phyloP scores from a whole-genome alignment of 2,113 vertebrate species.

The Chamaetylas fuelleborni region DNA sequence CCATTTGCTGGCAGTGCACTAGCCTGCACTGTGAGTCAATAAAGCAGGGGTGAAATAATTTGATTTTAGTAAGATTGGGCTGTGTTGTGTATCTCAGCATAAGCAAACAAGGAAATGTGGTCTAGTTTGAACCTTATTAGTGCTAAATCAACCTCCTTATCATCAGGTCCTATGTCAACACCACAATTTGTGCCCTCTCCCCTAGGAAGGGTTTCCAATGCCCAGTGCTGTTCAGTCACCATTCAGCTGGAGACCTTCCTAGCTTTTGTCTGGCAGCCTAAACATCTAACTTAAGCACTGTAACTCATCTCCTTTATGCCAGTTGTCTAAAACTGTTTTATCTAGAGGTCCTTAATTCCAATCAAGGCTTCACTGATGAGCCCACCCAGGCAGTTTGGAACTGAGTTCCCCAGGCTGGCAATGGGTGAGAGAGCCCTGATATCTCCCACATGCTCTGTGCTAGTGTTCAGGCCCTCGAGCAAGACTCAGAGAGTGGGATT shows the following conservation, averaged over 20 bases:
- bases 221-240: background rate
- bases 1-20: accelerated
- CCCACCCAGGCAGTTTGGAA: slow-evolving; percentile 44
- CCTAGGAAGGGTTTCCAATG: background rate
- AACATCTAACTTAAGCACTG: background rate
- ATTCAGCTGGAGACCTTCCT: background rate
- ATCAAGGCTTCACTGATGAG: background rate
- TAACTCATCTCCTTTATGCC: background rate
- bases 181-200: background rate
- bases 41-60: slow-evolving; percentile 1
- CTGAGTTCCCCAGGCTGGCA: accelerated
- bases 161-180: background rate
- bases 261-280: background rate
- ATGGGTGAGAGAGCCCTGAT: background rate
- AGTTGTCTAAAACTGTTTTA: background rate
- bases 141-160: background rate
- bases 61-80: background rate
- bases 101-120: background rate
- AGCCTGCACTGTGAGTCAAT: background rate
- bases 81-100: background rate
- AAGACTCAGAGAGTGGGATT: background rate
- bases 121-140: background rate
- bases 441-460: background rate
- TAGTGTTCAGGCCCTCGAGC: background rate
- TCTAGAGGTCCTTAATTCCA: background rate